Base-by-base conservation (phyloP, 2,888 invertebrate species). In the Trachelus tabidus region DNA sequence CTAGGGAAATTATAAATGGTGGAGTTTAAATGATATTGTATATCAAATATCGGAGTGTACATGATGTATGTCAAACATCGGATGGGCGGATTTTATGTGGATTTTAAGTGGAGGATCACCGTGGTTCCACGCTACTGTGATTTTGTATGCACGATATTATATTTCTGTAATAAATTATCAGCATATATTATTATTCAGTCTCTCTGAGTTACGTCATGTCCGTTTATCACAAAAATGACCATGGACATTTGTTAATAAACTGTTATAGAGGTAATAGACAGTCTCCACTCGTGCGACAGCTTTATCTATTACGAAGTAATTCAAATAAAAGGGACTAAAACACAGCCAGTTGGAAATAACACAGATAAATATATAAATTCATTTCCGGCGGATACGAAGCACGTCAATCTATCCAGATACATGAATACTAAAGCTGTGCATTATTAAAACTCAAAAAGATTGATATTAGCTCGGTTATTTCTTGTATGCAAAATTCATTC, bases 101-200 rank as follows among this genome's bases (percentile, higher is more conserved):
- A n/a, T n/a, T n/a, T n/a, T n/a, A n/a, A n/a, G n/a, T n/a, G n/a
- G n/a, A n/a, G n/a, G n/a, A n/a, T n/a, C 56, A 56, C 56, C 56
- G 56, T 56, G 9, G 56, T 56, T 56, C 23, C 9, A 56, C 56
- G 56, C 56, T 71, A 6, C 71, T 33, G 71, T 33, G 34, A 34
- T 30, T 30, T 71, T 71, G 23, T 34, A 71, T 34, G 30, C 71
- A 9, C 31, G 30, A 71, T 33, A 71, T 33, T 33, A 31, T 71
- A 71, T 71, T 71, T 71, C 30, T 71, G 71, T 71, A 71, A 71
- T 71, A 71, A 71, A 71, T 71, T 30, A 31, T 15, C 3, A 71
- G 15, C 15, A 71, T 23, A 30, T 71, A 71, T 71, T 71, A 23
- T 33, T 56, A 56, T 56, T 56, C 56, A 56, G 56, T 56, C 56